phyloP scores from a whole-genome alignment of 2,888 invertebrate genomes.

The Ditylenchus weischeri region DNA sequence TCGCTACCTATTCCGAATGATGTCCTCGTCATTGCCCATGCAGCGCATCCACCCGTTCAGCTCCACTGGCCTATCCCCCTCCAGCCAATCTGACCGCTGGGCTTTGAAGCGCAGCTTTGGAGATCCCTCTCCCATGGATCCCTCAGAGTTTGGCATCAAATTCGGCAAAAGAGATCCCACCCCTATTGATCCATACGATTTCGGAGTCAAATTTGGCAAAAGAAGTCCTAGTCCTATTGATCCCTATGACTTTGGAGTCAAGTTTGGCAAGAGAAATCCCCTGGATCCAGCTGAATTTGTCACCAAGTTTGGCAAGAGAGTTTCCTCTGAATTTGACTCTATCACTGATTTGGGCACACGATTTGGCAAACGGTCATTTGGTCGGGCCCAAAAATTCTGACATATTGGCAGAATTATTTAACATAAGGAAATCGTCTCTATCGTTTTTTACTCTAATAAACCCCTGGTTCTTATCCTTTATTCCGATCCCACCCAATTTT shows the following conservation, averaged over 20 bases:
- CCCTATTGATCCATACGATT: conserved; percentile 19
- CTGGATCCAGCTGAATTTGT: conserved; percentile 22
- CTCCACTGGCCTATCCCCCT: not conserved
- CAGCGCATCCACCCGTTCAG: conserved; percentile 2
- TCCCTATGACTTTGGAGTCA: not conserved
- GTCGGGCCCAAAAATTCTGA: not conserved
- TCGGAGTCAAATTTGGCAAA: conserved; percentile 22
- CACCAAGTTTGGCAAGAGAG: conserved; percentile 20
- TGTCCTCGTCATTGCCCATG: not conserved
- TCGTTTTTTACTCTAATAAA: too few relatives aligned
- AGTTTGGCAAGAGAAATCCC: conserved; percentile 1
- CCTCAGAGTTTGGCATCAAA: conserved; percentile 22
- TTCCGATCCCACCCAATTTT: too few relatives aligned
- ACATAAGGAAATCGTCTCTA: too few relatives aligned
- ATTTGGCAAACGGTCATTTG: conserved; percentile 5
- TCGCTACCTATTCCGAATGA: not conserved
- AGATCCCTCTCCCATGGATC: conserved; percentile 19
- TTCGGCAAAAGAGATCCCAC: conserved; percentile 18
- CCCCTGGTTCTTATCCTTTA: too few relatives aligned
- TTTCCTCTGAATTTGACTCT: too few relatives aligned
- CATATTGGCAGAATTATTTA: not conserved
- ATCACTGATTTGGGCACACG: not conserved
- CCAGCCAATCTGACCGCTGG: not conserved
- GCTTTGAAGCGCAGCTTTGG: conserved; percentile 7
- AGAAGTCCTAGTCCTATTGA: not conserved